These are phyloP conservation scores for Basileuterus tristriatus DNA, from an alignment of 2,797 vertebrate genomes.

Conservation along the genomic window DNA sequence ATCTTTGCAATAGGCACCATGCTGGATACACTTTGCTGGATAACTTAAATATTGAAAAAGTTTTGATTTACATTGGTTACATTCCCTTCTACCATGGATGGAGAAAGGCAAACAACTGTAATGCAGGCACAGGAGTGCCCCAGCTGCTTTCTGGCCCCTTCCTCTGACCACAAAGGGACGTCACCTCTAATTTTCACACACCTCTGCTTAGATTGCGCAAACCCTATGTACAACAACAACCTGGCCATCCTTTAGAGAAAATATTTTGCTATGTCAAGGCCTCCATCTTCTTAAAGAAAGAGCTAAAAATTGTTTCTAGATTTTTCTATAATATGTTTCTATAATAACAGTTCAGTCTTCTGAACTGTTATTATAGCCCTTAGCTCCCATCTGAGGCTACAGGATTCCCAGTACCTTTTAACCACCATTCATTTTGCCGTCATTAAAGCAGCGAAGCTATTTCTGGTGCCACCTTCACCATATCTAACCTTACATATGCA, in stretches of 20 bases:
- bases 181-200: neutral
- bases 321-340: no score
- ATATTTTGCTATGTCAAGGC: neutral
- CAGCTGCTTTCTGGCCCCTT: neutral
- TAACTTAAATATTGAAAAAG: neutral
- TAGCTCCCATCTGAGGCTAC: neutral
- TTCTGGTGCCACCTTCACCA: neutral
- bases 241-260: neutral
- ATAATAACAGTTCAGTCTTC: neutral
- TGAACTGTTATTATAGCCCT: neutral
- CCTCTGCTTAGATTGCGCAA: neutral
- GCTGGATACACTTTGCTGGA: neutral
- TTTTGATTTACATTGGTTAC: neutral
- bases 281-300: neutral
- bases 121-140: accelerated
- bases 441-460: neutral
- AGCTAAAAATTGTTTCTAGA: neutral
- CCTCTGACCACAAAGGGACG: neutral
- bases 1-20: neutral
- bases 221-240: accelerated
- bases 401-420: neutral
- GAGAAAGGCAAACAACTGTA: neutral
- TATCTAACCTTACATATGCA: neutral
- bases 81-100: neutral
- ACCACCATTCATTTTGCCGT: neutral